Evolutionary conservation across 2,113 vertebrate genomes (phyloP).

Genomic region (Oncorhynchus gorbuscha): DNA sequence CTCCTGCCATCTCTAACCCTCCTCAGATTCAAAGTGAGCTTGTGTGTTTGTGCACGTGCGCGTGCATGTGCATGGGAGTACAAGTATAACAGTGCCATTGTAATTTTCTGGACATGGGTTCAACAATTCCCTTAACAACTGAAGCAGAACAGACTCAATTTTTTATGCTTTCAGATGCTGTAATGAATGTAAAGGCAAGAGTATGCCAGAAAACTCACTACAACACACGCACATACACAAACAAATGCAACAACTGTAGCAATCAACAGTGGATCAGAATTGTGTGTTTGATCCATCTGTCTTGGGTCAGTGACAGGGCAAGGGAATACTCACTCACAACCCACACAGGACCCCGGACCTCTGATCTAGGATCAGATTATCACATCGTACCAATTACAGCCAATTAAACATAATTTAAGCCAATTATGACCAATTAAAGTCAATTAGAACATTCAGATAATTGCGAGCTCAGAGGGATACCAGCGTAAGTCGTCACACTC

Average conservation of each 20-base stretch:
- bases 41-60: background rate
- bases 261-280: slow-evolving; percentile 55
- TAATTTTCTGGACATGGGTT: no score
- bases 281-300: slow-evolving; percentile 54
- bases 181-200: no score
- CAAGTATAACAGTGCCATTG: no score
- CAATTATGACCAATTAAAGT: slow-evolving; percentile 67
- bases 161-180: no score
- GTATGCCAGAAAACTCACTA: no score
- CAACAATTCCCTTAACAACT: no score
- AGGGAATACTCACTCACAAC: slow-evolving; percentile 58
- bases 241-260: background rate
- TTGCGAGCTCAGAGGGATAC: slow-evolving; percentile 63
- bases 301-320: slow-evolving; percentile 52
- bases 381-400: no score
- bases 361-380: slow-evolving; percentile 52
- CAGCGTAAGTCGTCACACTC: slow-evolving; percentile 56
- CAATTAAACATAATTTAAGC: slow-evolving; percentile 56
- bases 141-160: no score
- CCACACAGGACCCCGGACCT: slow-evolving; percentile 48
- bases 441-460: slow-evolving; percentile 65
- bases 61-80: slow-evolving; percentile 19
- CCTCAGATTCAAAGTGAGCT: slow-evolving; percentile 24
- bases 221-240: no score
- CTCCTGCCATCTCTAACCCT: slow-evolving; percentile 60